Evolutionary conservation across 1,140 invertebrate species (phyloP), one percentile per base, ranked within the genome.

Genomic region (Trachymyrmex cornetzi): DNA sequence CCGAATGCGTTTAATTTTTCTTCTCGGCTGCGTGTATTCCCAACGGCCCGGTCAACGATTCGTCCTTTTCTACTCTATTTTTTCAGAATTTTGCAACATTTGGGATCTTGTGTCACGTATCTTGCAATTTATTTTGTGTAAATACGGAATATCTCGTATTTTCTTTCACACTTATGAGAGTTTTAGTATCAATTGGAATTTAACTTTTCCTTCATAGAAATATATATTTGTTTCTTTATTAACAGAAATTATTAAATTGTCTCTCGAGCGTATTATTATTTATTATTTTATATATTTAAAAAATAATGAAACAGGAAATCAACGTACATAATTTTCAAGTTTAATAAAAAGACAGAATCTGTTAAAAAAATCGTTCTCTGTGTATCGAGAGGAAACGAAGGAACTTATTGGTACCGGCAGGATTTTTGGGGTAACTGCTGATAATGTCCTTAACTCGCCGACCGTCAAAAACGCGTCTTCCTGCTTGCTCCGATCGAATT

Each of bases 1-100:
- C 66, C 88, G 92, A 94, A 93, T 94, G 90, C 94, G 93, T 95
- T 94, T 95, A 95, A 95, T 95, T 95, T 94, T 93, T 92, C 90
- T 90, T 86, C 90, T 38, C 87, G 87, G 85, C 87, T 81, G 87
- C 89, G 89, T 79, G 80, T 88, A 88, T 87, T 90, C 89, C 87
- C 89, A 63, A 59, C 61, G 72, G 89, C 24, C 82, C 59, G 61
- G 72, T 79, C 82, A 79, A 66, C 74, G 44, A 55, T 16, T 77
- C 82, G 61, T 77, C 72, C 75, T 38, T 77, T 59, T 11, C 30
- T 74, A 22, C 2, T 1, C 24, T 27, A 48, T 61, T 48, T 75
- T 61, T 75, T 34, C 22, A 27, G 22, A 38, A 59, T 55, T 27
- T 72, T 72, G 6, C 2, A 16, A 38, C 14, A 9, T 55, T 44